Conservation (phyloP, 2,113 vertebrate genomes). For the Gallinago paraguaiae region DNA sequence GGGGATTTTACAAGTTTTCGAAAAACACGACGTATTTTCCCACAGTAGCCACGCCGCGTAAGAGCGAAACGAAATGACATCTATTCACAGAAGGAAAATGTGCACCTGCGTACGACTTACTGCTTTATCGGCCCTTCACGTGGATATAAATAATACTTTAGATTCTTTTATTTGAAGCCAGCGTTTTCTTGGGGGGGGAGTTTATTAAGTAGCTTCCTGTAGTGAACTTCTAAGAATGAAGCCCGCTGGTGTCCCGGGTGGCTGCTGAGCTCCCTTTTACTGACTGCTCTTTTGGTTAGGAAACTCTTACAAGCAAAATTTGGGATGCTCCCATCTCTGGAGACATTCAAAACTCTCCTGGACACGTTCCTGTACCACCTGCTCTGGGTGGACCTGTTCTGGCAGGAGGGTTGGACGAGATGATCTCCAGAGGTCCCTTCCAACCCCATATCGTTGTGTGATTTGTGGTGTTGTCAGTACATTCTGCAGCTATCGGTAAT, state of each 20-base stretch:
- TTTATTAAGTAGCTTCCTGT: not conserved
- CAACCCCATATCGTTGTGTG: too few relatives aligned
- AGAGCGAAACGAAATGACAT: conserved; percentile 34
- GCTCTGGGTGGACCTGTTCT: too few relatives aligned
- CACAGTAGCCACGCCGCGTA: conserved; percentile 64
- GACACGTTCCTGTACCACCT: too few relatives aligned
- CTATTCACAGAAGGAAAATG: not conserved
- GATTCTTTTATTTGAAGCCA: not conserved
- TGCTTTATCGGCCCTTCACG: not conserved
- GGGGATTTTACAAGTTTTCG: conserved; percentile 77
- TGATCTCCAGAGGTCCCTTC: too few relatives aligned
- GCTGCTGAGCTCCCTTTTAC: not conserved
- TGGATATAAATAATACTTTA: not conserved
- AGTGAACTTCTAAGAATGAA: not conserved
- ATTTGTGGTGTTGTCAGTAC: not conserved
- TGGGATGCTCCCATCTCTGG: not conserved
- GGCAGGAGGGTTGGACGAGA: too few relatives aligned
- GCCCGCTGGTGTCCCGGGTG: not conserved
- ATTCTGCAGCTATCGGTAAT: not conserved
- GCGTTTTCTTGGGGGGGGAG: not conserved
- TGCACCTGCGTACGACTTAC: conserved; percentile 47
- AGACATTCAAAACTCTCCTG: too few relatives aligned
- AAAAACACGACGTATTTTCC: conserved; percentile 61
- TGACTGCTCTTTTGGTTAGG: not conserved
- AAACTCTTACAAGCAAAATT: not conserved